phyloP scores from a whole-genome alignment of 2,113 vertebrate genomes.

The Phrynosoma blainvillii region DNA sequence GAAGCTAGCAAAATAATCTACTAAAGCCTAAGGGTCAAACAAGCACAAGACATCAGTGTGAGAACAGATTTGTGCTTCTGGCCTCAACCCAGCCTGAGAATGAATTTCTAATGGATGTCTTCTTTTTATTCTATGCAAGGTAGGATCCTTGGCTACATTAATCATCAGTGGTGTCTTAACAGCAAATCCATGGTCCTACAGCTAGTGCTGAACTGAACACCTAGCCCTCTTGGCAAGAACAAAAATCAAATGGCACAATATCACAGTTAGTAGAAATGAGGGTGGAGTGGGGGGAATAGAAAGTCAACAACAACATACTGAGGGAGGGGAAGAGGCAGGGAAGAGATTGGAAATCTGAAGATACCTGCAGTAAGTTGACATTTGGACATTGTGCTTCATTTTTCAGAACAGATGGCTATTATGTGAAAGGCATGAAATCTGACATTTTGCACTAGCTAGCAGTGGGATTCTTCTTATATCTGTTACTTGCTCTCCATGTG shows the following conservation, averaged over 20 bases:
- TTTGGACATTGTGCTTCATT: slow-evolving; percentile 66
- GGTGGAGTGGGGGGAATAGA: slow-evolving; percentile 31
- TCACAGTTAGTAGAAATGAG: slow-evolving; percentile 59
- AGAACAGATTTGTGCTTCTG: slow-evolving; percentile 50
- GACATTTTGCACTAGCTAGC: slow-evolving; percentile 59
- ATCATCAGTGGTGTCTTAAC: slow-evolving; percentile 42
- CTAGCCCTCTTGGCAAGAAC: slow-evolving; percentile 57
- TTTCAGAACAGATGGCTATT: slow-evolving; percentile 67
- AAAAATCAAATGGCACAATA: slow-evolving; percentile 63
- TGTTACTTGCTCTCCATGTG: slow-evolving; percentile 49
- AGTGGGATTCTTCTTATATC: slow-evolving; percentile 56
- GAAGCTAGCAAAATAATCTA: neutral
- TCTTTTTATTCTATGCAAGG: slow-evolving; percentile 38
- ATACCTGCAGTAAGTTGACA: slow-evolving; percentile 59
- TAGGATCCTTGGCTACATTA: slow-evolving; percentile 31
- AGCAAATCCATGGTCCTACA: slow-evolving; percentile 48
- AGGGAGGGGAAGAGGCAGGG: slow-evolving; percentile 20
- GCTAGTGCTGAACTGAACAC: slow-evolving; percentile 49
- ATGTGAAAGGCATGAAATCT: slow-evolving; percentile 65
- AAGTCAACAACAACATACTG: slow-evolving; percentile 45
- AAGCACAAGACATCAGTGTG: slow-evolving; percentile 25
- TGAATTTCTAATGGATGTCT: slow-evolving; percentile 37
- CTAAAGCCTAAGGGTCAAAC: slow-evolving; percentile 34
- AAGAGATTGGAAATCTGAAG: slow-evolving; percentile 57
- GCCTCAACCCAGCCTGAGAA: slow-evolving; percentile 49